phyloP scores from a whole-genome alignment of 2,888 invertebrate genomes.

The Macrophya annulata region DNA sequence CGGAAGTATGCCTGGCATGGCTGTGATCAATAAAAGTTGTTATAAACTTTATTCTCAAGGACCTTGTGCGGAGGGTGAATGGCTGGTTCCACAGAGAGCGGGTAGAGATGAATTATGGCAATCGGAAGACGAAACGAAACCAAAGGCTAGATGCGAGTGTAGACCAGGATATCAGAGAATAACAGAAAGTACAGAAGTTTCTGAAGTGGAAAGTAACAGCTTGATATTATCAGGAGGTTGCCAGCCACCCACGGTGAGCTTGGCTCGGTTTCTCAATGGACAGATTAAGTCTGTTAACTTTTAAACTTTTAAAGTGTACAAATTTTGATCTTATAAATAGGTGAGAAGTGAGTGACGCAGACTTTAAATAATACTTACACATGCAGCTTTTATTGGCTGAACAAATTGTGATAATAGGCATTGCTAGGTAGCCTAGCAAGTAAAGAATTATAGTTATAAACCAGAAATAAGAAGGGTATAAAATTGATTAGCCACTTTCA shows the following conservation, averaged over 20 bases:
- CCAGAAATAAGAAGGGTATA: slow-evolving; percentile 9
- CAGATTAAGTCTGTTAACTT: slow-evolving; percentile 68
- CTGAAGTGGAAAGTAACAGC: slow-evolving; percentile 75
- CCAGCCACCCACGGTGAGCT: slow-evolving; percentile 83
- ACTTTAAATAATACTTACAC: not conserved
- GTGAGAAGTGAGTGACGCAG: not conserved
- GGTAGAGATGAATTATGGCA: slow-evolving; percentile 72
- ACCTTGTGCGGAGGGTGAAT: slow-evolving; percentile 88
- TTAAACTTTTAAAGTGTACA: slow-evolving; percentile 49
- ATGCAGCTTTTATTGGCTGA: slow-evolving; percentile 5
- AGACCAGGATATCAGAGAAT: slow-evolving; percentile 84
- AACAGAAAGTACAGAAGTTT: slow-evolving; percentile 69
- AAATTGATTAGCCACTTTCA: not conserved
- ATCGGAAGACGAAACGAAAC: slow-evolving; percentile 68
- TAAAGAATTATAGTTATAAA: not conserved
- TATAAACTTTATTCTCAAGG: slow-evolving; percentile 89
- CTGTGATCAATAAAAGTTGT: slow-evolving; percentile 86
- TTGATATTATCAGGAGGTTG: slow-evolving; percentile 78
- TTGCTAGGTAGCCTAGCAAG: slow-evolving; percentile 38
- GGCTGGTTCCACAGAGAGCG: slow-evolving; percentile 84
- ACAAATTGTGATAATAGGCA: slow-evolving; percentile 46
- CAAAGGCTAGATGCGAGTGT: slow-evolving; percentile 85
- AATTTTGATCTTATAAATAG: not conserved
- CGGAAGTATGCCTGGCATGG: slow-evolving; percentile 83
- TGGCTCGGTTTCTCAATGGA: slow-evolving; percentile 85